Evolutionary conservation across 2,113 vertebrate species (phyloP).

Genomic region (Merops nubicus): DNA sequence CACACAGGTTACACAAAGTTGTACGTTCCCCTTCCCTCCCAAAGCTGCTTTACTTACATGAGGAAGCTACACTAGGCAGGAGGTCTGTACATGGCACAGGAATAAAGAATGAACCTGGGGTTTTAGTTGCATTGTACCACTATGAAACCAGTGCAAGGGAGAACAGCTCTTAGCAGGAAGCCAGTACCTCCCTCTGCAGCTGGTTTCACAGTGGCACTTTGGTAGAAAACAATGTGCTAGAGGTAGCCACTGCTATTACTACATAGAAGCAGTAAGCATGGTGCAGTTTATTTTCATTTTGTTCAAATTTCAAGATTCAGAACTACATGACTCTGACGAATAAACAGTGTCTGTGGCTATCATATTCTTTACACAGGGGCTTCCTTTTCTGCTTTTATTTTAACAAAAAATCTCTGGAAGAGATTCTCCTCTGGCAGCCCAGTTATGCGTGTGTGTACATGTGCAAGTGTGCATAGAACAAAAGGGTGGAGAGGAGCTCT

Average conservation of each 20-base stretch:
- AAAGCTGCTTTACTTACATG: not conserved
- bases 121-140: not conserved
- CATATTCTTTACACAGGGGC: not conserved
- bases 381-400: not conserved
- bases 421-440: not conserved
- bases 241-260: not conserved
- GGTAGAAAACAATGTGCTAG: not conserved
- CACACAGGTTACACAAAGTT: not conserved
- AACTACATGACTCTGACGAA: not conserved
- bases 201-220: not conserved
- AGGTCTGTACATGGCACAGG: not conserved
- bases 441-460: not conserved
- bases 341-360: not conserved
- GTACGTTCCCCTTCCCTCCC: not conserved
- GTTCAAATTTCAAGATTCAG: not conserved
- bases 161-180: not conserved
- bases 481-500: not conserved
- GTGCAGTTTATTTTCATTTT: not conserved
- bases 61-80: not conserved
- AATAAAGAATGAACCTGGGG: not conserved
- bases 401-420: not conserved
- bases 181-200: not conserved
- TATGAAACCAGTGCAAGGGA: accelerated
- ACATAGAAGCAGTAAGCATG: not conserved
- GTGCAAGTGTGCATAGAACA: not conserved